phyloP scores from a whole-genome alignment of 2,113 vertebrate genomes.

The Grantiella picta region DNA sequence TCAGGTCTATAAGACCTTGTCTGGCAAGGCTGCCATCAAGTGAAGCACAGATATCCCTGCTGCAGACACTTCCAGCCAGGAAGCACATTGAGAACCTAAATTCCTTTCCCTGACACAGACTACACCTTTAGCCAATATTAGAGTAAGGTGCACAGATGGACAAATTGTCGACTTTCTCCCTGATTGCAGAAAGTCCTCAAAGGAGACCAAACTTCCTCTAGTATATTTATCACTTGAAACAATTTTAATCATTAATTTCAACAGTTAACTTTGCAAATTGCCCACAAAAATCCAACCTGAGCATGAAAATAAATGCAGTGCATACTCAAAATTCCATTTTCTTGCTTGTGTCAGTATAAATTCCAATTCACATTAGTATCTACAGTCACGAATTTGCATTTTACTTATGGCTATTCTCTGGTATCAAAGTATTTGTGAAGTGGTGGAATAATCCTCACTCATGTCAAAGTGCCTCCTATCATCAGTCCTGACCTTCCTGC shows the following conservation, averaged over 20 bases:
- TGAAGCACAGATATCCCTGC: background rate
- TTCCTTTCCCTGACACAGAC: background rate
- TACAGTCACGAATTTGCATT: background rate
- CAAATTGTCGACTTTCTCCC: background rate
- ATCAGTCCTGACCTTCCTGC: background rate
- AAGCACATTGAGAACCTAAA: background rate
- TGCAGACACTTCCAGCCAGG: background rate
- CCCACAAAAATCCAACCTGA: background rate
- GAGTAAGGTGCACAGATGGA: background rate
- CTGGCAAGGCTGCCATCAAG: background rate
- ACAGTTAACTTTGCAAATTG: background rate
- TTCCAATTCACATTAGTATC: background rate
- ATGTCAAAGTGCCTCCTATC: background rate
- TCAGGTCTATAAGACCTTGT: background rate
- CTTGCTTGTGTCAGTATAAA: background rate
- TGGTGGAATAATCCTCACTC: background rate
- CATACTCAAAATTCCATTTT: background rate
- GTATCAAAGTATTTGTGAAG: background rate
- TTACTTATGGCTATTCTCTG: background rate
- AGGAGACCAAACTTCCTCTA: background rate
- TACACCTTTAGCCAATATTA: background rate
- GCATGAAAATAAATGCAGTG: background rate
- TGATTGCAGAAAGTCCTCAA: background rate
- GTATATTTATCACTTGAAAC: background rate
- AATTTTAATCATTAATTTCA: background rate